Evolutionary conservation across 2,888 invertebrate genomes (phyloP), one percentile per base, ranked within the genome.

Genomic region (Xanthia icteritia): DNA sequence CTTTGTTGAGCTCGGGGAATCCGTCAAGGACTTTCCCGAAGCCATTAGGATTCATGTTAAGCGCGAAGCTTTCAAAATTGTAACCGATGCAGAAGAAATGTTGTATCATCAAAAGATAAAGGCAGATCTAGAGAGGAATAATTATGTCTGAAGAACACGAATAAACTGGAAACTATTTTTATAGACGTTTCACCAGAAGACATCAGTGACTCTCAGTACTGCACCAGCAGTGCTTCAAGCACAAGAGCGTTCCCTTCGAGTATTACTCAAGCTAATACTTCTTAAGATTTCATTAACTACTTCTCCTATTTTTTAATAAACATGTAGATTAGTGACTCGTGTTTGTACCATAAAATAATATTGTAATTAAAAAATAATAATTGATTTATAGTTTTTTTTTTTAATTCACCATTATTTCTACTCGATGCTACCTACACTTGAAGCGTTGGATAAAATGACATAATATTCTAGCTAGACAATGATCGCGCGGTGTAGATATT

Each of bases 31-130:
- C 56, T 58, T 76, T 13, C 78, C 76, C 23, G 76, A 76, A 65
- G 76, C 36, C 17, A 66, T 76, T 23, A 76, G 65, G 36, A 76
- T 76, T 23, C 56, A 66, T 48, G 66, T 77, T 5, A 76, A 76
- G 76, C 76, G 76, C 45, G 36, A 76, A 56, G 76, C 77, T 65
- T 76, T 76, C 27, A 76, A 51, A 56, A 76, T 76, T 8, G 76
- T 76, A 23, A 65, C 65, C 27, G 76, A 76, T 48, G 77, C 76
- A 13, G 76, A 76, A 65, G 65, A 76, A 77, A 64, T 56, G 76
- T 65, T 77, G 66, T 58, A 39, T 27, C 17, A 76, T 58, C 27
- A 23, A 27, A 76, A 76, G 27, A 23, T 58, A 20, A 45, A 17
- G n/a, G 11, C 31, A 8, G 56, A 77, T 23, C 23, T 45, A 39